phyloP scores from a whole-genome alignment of 2,797 vertebrate species.

The Pipistrellus nathusii region DNA sequence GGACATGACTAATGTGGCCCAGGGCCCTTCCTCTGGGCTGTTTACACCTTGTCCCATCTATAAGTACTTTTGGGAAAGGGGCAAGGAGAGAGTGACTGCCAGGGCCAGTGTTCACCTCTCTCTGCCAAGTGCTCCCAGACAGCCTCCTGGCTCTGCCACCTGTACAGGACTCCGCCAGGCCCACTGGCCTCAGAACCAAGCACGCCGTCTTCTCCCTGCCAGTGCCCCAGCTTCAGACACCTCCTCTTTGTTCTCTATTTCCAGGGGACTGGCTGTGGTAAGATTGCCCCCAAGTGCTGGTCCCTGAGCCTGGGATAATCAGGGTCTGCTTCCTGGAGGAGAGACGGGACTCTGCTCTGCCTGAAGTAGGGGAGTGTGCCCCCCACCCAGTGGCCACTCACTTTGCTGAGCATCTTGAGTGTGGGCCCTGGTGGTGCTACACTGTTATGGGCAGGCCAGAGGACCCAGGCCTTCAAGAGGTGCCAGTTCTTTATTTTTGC shows the following conservation, averaged over 20 bases:
- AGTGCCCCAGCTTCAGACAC: not conserved
- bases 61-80: not conserved
- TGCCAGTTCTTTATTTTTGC: conserved; percentile 55
- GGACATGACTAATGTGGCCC: not conserved
- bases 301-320: not conserved
- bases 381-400: not conserved
- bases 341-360: not conserved
- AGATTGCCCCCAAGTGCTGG: too few relatives aligned
- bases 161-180: not conserved
- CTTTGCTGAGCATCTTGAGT: not conserved
- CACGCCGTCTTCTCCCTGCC: not conserved
- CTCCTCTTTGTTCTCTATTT: not conserved
- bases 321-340: not conserved
- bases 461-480: not conserved
- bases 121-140: not conserved
- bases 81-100: not conserved
- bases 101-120: too few relatives aligned
- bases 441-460: not conserved
- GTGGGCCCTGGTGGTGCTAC: not conserved
- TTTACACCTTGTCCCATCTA: not conserved
- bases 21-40: not conserved
- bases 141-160: not conserved
- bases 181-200: not conserved
- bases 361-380: not conserved
- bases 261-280: not conserved